Conservation (phyloP, 2,113 vertebrate species). For the Crypturellus undulatus region DNA sequence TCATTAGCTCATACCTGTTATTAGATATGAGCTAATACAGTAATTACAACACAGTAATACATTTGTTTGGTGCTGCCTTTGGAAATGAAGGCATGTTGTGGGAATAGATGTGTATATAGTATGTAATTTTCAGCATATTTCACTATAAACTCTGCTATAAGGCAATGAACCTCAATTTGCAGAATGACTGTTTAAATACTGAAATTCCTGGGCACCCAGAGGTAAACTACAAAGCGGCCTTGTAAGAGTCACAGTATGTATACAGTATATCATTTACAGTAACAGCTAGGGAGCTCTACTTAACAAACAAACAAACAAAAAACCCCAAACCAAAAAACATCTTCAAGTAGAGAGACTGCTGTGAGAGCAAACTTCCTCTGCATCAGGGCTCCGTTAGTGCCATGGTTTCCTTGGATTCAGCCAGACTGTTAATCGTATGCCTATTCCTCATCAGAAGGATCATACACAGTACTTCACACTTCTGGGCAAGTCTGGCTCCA, state of each 20-base stretch:
- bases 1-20: neutral
- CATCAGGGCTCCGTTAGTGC: neutral
- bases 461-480: no score
- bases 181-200: neutral
- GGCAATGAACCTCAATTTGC: neutral
- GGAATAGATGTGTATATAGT: neutral
- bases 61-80: neutral
- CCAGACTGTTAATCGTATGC: neutral
- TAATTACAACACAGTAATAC: neutral
- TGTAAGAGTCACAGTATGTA: neutral
- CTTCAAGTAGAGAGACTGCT: neutral
- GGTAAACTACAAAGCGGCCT: neutral
- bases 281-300: neutral
- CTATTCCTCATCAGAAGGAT: neutral
- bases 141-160: neutral
- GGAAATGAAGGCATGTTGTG: neutral
- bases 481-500: neutral
- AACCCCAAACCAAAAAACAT: no score
- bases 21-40: neutral
- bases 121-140: fast-evolving
- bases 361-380: neutral
- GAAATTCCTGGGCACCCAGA: neutral
- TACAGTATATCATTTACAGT: neutral
- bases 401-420: neutral
- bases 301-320: neutral